phyloP scores from a whole-genome alignment of 2,113 vertebrate genomes.

The Chaetodon auriga region DNA sequence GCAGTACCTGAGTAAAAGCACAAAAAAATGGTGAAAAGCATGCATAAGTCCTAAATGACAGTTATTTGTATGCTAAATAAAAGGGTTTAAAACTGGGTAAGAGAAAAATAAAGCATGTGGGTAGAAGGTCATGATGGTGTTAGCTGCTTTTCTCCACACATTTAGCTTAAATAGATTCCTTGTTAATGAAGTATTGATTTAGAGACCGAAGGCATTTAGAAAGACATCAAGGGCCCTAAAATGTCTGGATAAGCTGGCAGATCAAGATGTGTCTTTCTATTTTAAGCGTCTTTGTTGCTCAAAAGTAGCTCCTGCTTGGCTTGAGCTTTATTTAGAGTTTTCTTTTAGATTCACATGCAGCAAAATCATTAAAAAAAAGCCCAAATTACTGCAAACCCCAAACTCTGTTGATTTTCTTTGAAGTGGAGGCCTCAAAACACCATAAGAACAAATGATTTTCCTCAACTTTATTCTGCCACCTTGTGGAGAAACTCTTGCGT shows the following conservation, averaged over 20 bases:
- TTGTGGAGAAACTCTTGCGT: conserved; percentile 62
- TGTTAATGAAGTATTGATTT: conserved; percentile 69
- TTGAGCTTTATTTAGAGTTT: conserved; percentile 5
- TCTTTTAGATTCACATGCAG: conserved; percentile 1
- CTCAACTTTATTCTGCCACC: conserved; percentile 71
- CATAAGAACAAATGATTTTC: conserved; percentile 14
- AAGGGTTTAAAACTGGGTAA: background rate
- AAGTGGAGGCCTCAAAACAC: background rate
- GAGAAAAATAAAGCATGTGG: background rate
- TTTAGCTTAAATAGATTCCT: conserved; percentile 30
- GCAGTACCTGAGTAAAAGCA: conserved; percentile 78
- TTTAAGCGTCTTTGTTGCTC: conserved; percentile 30
- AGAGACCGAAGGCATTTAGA: conserved; percentile 16
- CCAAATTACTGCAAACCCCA: background rate
- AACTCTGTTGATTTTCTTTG: conserved; percentile 3
- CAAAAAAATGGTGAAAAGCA: background rate
- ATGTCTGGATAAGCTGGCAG: conserved; percentile 1
- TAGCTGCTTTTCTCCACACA: conserved; percentile 25
- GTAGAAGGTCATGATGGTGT: conserved; percentile 25
- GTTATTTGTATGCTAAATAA: conserved; percentile 14
- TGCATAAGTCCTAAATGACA: conserved; percentile 4
- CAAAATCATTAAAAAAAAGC: no score
- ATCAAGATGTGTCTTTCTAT: conserved; percentile 26
- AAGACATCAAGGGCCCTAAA: conserved; percentile 18
- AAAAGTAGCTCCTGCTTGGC: conserved; percentile 7